Evolutionary conservation across 2,113 vertebrate species (phyloP), one percentile per base, ranked within the genome.

Genomic region (Rutilus rutilus): DNA sequence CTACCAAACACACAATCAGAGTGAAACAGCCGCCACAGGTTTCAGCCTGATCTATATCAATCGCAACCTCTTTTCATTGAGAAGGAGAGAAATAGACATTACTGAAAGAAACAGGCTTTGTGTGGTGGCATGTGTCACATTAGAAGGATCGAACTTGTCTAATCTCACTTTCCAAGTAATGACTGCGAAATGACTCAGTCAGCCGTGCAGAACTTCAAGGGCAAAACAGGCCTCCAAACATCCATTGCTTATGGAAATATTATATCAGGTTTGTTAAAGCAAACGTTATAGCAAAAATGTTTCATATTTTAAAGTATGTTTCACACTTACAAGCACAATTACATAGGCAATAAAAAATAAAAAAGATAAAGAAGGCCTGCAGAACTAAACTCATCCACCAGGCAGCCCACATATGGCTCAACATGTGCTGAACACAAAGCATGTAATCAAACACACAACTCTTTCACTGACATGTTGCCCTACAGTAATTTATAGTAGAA

Each of bases 391-490:
- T 75, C 42, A 27, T 50, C 39, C 42, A 62, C 60, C 54, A 57
- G 54, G n/a, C 60, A 62, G 10, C n/a, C 60, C 60, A 64, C 54
- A 42, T 50, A 50, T 50, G 71, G 5, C 73, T 50, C 12, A 75
- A 75, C 11, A 50, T 75, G 42, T 75, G 73, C 11, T 75, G 14
- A 64, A 64, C 60, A 64, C 60, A 64, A 64, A 64, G 60, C 60
- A 27, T 64, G 60, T 64, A 27, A 64, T 64, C 23, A 75, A 75
- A 27, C 36, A 23, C 21, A 42, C 54, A 57, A 64, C 25, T 64
- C 21, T 9, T 64, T 64, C 60, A 12, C n/a, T 64, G 60, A 27
- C 23, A 78, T 25, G 54, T 78, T 60, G 7, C 3, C 19, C 33
- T 23, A 60, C 33, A 15, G 30, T 42, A 25, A 60, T 59, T 59